A percentile compares a stretch with the other conserved stretches of the same genome.
These are phyloP conservation scores for Neopelma chrysocephalum DNA, from an alignment of 2,797 vertebrate species.

Conservation along the genomic window DNA sequence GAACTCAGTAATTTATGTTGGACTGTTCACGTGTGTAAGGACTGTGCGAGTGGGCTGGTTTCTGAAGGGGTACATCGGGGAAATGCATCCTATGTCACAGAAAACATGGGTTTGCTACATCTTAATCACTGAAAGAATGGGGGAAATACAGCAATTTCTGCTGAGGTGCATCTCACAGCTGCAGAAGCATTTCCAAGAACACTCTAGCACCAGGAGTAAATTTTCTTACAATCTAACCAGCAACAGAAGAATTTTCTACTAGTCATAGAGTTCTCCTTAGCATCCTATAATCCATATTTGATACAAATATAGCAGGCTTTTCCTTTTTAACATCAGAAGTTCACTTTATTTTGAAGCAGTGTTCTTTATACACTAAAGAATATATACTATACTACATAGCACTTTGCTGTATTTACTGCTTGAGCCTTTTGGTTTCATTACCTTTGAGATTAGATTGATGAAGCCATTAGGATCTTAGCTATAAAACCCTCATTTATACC, in stretches of 20 bases:
- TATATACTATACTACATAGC: not conserved
- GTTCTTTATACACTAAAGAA: not conserved
- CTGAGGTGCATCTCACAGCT: not conserved
- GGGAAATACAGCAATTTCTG: not conserved
- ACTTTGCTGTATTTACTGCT: not conserved
- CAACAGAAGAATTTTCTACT: not conserved
- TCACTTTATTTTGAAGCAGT: not conserved
- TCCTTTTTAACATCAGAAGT: not conserved
- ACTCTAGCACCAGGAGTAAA: fast-evolving
- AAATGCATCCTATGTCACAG: not conserved
- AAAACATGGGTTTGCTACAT: not conserved
- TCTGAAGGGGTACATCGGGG: not conserved
- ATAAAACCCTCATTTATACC: not conserved
- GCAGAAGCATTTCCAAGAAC: not conserved
- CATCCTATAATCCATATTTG: not conserved
- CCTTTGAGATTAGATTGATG: not conserved
- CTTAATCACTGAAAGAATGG: not conserved
- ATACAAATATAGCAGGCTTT: not conserved
- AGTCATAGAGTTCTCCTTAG: not conserved
- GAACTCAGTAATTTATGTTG: fast-evolving
- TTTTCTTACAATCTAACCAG: not conserved
- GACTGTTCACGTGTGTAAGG: fast-evolving
- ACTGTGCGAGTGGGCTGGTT: not conserved
- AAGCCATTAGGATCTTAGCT: not conserved
- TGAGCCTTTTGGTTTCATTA: not conserved